Conservation (phyloP, 2,888 invertebrate genomes). For the Heliothis peltigera region DNA sequence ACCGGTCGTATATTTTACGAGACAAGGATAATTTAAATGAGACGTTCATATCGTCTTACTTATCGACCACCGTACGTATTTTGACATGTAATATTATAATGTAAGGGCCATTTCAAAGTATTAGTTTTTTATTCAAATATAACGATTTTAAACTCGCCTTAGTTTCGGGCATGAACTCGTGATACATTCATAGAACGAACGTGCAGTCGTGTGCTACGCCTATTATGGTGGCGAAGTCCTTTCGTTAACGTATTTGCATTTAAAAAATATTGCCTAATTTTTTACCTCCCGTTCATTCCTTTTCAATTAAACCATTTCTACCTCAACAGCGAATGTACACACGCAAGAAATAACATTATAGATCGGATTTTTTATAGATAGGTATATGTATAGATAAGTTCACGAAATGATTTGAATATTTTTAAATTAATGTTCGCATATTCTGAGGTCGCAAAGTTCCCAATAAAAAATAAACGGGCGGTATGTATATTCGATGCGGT, state of each 20-base stretch:
- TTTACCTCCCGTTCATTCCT: conserved; percentile 36
- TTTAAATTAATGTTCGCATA: conserved; percentile 40
- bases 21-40: conserved; percentile 72
- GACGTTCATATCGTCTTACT: conserved; percentile 65
- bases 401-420: conserved; percentile 37
- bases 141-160: conserved; percentile 47
- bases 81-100: conserved; percentile 58
- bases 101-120: conserved; percentile 20
- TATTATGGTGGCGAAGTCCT: conserved; percentile 56
- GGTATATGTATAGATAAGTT: too few species aligned
- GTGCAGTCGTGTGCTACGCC: conserved; percentile 63
- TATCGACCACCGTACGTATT: conserved; percentile 63
- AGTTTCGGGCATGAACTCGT: conserved; percentile 56
- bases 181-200: conserved; percentile 58
- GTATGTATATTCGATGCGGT: conserved; percentile 65
- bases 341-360: conserved; percentile 43
- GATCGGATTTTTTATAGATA: conserved; percentile 34
- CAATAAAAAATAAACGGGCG: conserved; percentile 47
- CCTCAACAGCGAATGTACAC: conserved; percentile 29
- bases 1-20: conserved; percentile 74
- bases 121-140: conserved; percentile 32
- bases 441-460: conserved; percentile 32
- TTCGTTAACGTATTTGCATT: conserved; percentile 59
- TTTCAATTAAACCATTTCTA: conserved; percentile 54
- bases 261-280: conserved; percentile 48